Conservation (phyloP, 2,888 invertebrate genomes). For the Hypercompe scribonia region DNA sequence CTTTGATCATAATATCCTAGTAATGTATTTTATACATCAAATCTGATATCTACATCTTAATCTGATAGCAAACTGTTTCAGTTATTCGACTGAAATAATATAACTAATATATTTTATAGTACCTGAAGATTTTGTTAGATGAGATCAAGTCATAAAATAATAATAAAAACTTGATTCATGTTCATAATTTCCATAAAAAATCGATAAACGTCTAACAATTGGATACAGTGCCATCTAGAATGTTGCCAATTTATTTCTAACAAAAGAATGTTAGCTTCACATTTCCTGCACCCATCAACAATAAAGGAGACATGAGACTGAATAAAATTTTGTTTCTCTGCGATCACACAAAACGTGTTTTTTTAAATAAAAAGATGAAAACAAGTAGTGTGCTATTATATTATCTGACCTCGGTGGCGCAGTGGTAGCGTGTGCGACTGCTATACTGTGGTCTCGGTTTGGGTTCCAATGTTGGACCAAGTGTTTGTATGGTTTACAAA, state of each 20-base stretch:
- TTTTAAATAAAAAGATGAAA: constrained; percentile 1
- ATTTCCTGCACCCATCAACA: constrained; percentile 39
- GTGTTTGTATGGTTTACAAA: no score
- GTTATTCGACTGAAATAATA: neutral
- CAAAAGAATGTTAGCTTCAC: constrained; percentile 39
- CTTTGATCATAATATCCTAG: neutral
- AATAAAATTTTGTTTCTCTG: constrained; percentile 30
- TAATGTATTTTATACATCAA: neutral
- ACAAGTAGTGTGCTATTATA: neutral
- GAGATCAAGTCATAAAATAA: constrained; percentile 55
- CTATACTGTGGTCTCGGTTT: no score
- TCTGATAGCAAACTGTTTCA: no score
- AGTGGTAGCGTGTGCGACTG: no score
- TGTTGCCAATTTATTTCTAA: constrained; percentile 59
- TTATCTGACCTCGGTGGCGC: no score
- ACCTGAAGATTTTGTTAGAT: constrained; percentile 40
- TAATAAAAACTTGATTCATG: constrained; percentile 68
- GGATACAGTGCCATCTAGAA: constrained; percentile 55
- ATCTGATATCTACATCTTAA: neutral
- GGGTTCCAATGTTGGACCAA: no score
- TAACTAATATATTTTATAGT: constrained; percentile 21
- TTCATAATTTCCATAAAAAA: constrained; percentile 70
- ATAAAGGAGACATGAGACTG: constrained; percentile 37
- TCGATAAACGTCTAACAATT: constrained; percentile 66
- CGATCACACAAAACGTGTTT: constrained; percentile 16